Evolutionary conservation across 2,113 vertebrate species (phyloP).

Genomic region (Grallaria varia): DNA sequence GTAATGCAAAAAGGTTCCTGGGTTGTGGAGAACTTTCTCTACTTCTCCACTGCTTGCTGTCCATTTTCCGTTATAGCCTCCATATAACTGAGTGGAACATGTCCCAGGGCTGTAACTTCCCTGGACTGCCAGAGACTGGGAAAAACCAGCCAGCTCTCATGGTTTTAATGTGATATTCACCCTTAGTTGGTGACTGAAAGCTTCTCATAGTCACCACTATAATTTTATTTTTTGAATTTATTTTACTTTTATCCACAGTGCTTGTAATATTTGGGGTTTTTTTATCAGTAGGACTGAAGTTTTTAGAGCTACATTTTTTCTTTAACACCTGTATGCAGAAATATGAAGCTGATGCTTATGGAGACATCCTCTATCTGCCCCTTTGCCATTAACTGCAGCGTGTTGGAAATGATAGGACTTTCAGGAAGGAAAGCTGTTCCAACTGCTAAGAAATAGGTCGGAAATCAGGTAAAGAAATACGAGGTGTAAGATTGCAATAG

Average conservation of each 20-base stretch:
- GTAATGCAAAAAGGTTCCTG: background rate
- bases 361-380: background rate
- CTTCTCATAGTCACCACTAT: background rate
- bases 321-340: background rate
- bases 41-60: background rate
- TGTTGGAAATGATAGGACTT: background rate
- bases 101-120: conserved; percentile 19
- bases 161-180: background rate
- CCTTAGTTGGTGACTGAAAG: background rate
- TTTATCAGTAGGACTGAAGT: background rate
- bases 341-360: background rate
- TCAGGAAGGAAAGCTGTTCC: background rate
- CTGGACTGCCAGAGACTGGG: background rate
- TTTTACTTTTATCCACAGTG: background rate
- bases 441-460: background rate
- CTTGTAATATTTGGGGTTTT: background rate
- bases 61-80: background rate
- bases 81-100: background rate
- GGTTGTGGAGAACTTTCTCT: background rate
- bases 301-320: background rate
- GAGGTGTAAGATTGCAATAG: background rate
- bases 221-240: too few relatives aligned
- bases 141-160: background rate
- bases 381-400: background rate
- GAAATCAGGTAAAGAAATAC: background rate